These are phyloP conservation scores for Tortrix viridana DNA, from an alignment of 2,888 invertebrate genomes.

Conservation along the genomic window DNA sequence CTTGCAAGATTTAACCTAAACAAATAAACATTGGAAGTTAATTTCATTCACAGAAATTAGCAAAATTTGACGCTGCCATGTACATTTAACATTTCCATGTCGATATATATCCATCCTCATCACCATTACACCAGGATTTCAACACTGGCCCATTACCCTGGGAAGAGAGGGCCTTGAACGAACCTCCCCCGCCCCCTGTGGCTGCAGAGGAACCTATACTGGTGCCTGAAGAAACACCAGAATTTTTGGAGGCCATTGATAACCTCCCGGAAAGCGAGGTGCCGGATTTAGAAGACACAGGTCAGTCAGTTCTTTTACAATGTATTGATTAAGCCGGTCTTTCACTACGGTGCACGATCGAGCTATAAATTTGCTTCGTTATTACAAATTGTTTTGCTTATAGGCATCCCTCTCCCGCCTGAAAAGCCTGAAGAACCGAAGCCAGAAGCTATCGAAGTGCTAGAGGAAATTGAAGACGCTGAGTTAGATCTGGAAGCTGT, in stretches of 20 bases:
- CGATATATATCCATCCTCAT: conserved; percentile 14
- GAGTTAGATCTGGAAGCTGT: conserved; percentile 41
- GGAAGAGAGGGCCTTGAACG: conserved; percentile 62
- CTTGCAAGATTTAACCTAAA: no score
- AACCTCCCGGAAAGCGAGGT: conserved; percentile 70
- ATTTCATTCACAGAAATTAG: no score
- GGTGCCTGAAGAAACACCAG: conserved; percentile 69
- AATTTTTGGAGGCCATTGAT: conserved; percentile 70
- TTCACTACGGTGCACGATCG: no score
- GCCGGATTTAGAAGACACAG: conserved; percentile 73
- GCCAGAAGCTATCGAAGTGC: conserved; percentile 42
- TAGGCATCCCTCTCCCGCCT: conserved; percentile 63
- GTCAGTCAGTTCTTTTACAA: conserved; percentile 44
- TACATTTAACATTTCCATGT: background rate
- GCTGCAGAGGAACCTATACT: conserved; percentile 70
- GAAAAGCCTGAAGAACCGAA: conserved; percentile 43
- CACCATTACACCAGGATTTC: conserved; percentile 58
- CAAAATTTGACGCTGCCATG: no score
- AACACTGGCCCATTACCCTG: conserved; percentile 74
- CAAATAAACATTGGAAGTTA: no score
- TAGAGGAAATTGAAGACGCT: conserved; percentile 37
- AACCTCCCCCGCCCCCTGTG: conserved; percentile 58
- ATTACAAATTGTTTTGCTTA: background rate
- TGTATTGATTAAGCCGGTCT: no score
- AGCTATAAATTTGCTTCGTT: no score